Evolutionary conservation across 2,888 invertebrate genomes (phyloP), one percentile per base, ranked within the genome.

Genomic region (Drosophila leonis): DNA sequence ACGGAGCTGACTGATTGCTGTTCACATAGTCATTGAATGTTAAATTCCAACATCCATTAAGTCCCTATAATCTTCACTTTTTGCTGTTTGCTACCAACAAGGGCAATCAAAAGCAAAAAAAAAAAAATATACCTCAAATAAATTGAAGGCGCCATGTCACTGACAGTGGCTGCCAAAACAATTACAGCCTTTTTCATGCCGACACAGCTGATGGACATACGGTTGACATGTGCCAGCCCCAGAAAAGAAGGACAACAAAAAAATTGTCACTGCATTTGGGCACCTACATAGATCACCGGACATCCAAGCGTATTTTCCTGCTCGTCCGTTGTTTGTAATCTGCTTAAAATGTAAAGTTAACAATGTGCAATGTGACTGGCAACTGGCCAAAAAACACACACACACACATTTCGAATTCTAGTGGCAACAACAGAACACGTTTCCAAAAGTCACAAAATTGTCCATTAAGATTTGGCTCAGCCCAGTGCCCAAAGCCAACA

Each of bases 261-360:
- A 39, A 42, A 42, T 27, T 18, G 33, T 18, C 54, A 46, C 65
- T 64, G 63, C 59, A 67, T 69, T 78, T 65, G 64, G 61, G 33
- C 57, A 75, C 75, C 60, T 64, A 46, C 60, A 64, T 62, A 60
- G 72, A 44, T 54, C 65, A 76, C 46, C 27, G 54, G 20, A 51
- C 54, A 24, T n/a, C 55, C 52, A 46, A 51, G 44, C 65, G 37
- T 39, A 62, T 48, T 13, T 24, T 56, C 5, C 35, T 12, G 18
- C 48, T 48, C 54, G 48, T 65, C 62, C 66, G 59, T 64, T 79
- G 79, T 70, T 90, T 86, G 90, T 83, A 90, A 90, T 90, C 86
- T 88, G 78, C 89, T 85, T 85, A 86, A 90, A 78, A 85, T 80
- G 80, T 75, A 78, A 88, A 85, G 90, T 81, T 86, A 88, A 88